These are phyloP conservation scores for Trachelus tabidus DNA, from an alignment of 2,888 invertebrate genomes.

Conservation along the genomic window DNA sequence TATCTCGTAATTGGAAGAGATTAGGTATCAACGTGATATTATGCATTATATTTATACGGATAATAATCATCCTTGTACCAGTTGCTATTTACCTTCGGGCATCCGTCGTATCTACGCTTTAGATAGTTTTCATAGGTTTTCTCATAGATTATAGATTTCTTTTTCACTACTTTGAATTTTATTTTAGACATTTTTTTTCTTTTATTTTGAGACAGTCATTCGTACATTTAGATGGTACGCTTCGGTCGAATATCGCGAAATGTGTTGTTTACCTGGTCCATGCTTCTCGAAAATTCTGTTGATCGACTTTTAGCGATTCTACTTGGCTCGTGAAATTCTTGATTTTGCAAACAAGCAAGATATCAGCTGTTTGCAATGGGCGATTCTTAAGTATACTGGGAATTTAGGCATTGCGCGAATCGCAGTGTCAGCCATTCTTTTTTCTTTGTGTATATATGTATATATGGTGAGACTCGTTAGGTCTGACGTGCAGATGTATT, in stretches of 20 bases:
- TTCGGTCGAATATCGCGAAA: too few relatives aligned
- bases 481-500: background rate
- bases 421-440: too few relatives aligned
- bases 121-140: background rate
- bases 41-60: constrained; percentile 20
- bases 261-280: background rate
- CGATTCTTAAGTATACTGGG: too few relatives aligned
- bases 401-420: too few relatives aligned
- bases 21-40: constrained; percentile 9
- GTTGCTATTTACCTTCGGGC: constrained; percentile 11
- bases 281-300: background rate
- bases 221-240: background rate
- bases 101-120: background rate
- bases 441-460: too few relatives aligned
- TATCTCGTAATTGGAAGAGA: background rate
- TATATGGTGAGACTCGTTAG: background rate
- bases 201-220: background rate
- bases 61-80: constrained; percentile 28
- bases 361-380: too few relatives aligned
- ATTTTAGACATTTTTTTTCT: background rate
- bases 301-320: background rate
- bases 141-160: background rate
- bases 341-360: too few relatives aligned
- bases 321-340: background rate
- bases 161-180: background rate